Conservation (phyloP, 2,888 invertebrate genomes). For the Pherbina coryleti region DNA sequence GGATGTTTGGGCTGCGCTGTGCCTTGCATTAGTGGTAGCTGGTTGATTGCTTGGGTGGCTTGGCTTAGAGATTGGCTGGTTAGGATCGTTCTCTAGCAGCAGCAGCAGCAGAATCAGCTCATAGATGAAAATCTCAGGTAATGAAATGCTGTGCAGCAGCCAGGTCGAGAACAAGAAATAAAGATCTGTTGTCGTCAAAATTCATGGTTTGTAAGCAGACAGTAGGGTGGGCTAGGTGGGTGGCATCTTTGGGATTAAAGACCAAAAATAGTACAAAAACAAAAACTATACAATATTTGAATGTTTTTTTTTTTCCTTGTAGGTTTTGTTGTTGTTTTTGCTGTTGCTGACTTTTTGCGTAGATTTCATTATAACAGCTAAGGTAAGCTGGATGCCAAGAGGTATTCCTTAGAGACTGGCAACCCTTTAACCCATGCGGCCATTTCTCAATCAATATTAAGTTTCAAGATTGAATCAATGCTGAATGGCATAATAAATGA, state of each 20-base stretch:
- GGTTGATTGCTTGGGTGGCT: slow-evolving; percentile 37
- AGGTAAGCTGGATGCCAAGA: background rate
- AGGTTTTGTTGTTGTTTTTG: background rate
- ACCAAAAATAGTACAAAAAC: background rate
- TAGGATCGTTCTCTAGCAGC: no score
- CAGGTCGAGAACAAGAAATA: no score
- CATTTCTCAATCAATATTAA: slow-evolving; percentile 45
- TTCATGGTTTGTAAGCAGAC: no score
- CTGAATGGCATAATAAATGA: background rate
- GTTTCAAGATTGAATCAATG: background rate
- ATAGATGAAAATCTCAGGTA: slow-evolving; percentile 5
- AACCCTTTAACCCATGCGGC: slow-evolving; percentile 48
- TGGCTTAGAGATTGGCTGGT: no score
- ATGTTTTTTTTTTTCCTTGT: background rate
- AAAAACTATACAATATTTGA: background rate
- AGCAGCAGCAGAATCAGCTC: no score
- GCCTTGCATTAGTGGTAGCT: slow-evolving; percentile 45
- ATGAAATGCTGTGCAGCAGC: background rate
- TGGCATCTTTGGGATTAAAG: background rate
- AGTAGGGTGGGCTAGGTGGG: no score
- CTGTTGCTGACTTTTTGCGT: background rate
- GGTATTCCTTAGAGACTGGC: slow-evolving; percentile 11
- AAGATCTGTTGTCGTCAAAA: no score
- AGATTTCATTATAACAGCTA: background rate
- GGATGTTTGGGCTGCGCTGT: slow-evolving; percentile 30